These are phyloP conservation scores for Nomada ruficornis DNA, from an alignment of 2,888 invertebrate genomes.

Conservation along the genomic window DNA sequence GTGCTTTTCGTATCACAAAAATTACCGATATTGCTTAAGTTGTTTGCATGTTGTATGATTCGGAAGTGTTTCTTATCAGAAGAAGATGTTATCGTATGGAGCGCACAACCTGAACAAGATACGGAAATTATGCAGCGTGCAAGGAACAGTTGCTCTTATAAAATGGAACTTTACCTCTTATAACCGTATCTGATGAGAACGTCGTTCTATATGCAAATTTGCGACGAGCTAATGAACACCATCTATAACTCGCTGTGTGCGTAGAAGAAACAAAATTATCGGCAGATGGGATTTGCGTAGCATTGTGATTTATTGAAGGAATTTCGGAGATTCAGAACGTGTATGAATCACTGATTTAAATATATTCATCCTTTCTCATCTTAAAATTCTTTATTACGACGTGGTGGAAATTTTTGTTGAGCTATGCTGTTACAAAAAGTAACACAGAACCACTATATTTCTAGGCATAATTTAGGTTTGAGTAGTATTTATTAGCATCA, in stretches of 20 bases:
- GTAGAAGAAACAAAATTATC: conserved; percentile 34
- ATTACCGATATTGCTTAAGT: conserved; percentile 12
- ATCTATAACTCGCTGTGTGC: conserved; percentile 43
- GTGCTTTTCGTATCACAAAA: conserved; percentile 7
- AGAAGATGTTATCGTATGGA: conserved; percentile 38
- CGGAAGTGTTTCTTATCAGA: conserved; percentile 28
- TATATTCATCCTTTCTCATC: no score
- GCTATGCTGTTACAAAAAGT: no score
- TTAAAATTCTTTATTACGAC: no score
- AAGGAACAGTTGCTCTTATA: conserved; percentile 62
- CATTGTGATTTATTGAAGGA: not conserved
- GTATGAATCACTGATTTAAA: no score
- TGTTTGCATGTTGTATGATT: conserved; percentile 44
- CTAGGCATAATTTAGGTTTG: no score
- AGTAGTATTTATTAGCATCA: no score
- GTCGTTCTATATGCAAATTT: conserved; percentile 71
- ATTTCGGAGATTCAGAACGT: no score
- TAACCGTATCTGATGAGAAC: conserved; percentile 63
- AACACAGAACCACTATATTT: no score
- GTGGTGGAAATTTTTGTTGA: no score
- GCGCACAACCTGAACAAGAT: conserved; percentile 48
- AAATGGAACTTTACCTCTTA: conserved; percentile 61
- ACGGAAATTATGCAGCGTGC: conserved; percentile 57
- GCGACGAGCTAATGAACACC: conserved; percentile 66
- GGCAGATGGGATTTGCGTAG: conserved; percentile 18